Evolutionary conservation across 2,797 vertebrate species (phyloP), one percentile per base, ranked within the genome.

Genomic region (Megalops cyprinoides): DNA sequence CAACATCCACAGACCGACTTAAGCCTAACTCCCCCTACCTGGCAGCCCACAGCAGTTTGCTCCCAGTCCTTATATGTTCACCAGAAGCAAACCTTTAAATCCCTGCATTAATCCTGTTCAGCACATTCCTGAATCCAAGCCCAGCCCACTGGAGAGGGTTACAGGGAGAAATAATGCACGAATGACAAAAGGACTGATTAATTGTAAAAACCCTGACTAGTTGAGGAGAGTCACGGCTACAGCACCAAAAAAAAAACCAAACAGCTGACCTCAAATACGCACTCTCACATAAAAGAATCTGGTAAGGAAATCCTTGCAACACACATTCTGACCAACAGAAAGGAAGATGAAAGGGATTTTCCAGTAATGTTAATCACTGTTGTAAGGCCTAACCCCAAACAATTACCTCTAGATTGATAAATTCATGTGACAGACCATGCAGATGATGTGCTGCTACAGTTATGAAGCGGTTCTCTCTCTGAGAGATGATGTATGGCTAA

Each of bases 1-100:
- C 44, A 37, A 55, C 49, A 76, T 55, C 49, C 74, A 20, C 58
- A 53, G 48, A 76, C 74, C 39, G 65, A 69, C 8, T n/a, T 10
- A 34, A 18, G 44, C 7, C 25, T 15, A 62, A 69, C 65, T n/a
- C 2, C 15, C 20, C 37, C 18, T 42, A 9, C 37, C 65, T 69
- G 65, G 65, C 65, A 53, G 20, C 14, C 51, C 20, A 39, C 1
- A 12, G 49, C 49, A 25, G 51, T 31, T 37, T 34, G 31, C 46
- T 7, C 23, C n/a, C 73, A 74, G 6, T 23, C 73, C 73, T 56
- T 39, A n/a, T 23, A 48, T 3, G 73, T 31, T 75, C 46, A 34
- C 10, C 42, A n/a, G 31, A n/a, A 34, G 31, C 48, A 76, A 37
- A 37, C 20, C 28, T n/a, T 53, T 23, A 42, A 48, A 10, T 10